Conservation (phyloP, 2,888 invertebrate species). For the Sepiola atlantica region DNA sequence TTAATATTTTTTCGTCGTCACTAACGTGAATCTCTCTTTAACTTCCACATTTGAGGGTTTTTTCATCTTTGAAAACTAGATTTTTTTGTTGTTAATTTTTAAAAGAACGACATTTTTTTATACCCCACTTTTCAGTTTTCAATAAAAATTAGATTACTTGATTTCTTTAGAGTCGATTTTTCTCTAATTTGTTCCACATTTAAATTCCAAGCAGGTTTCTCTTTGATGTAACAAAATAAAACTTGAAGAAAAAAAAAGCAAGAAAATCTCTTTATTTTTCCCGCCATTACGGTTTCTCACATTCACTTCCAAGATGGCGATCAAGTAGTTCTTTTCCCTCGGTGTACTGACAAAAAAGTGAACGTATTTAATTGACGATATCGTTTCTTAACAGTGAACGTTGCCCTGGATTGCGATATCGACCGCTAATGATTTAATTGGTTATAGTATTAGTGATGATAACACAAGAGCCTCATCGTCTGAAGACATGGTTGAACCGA, state of each 20-base stretch:
- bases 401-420: background rate
- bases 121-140: background rate
- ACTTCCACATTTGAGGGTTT: background rate
- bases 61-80: background rate
- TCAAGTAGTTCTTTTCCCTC: background rate
- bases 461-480: background rate
- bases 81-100: no score
- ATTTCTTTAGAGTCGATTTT: background rate
- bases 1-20: background rate
- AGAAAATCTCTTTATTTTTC: background rate
- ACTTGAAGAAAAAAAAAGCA: background rate
- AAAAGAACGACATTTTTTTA: background rate
- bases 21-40: background rate
- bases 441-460: background rate
- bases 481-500: background rate
- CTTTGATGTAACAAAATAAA: background rate
- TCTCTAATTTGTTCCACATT: background rate
- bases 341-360: background rate
- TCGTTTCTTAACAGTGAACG: background rate
- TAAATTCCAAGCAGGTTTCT: background rate
- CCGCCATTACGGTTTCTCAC: background rate
- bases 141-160: slow-evolving; percentile 13
- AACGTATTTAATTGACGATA: background rate
- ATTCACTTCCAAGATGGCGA: background rate
- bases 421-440: background rate